A percentile compares a stretch with the other conserved stretches of the same genome.
These are phyloP conservation scores for Neotoxoptera formosana DNA, from an alignment of 1,140 invertebrate genomes.

Conservation along the genomic window DNA sequence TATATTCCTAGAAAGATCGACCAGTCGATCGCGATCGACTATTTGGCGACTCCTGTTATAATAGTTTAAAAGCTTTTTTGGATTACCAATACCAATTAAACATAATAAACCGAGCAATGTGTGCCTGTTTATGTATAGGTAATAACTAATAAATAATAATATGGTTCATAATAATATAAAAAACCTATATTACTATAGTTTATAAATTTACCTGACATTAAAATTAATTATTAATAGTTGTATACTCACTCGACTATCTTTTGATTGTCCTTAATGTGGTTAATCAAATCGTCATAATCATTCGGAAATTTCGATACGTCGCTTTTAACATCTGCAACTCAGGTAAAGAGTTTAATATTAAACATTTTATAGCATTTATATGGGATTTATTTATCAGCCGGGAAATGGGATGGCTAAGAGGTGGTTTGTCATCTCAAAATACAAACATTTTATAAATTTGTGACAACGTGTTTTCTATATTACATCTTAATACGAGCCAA, in stretches of 20 bases:
- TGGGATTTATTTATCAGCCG: not conserved
- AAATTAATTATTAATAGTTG: not conserved
- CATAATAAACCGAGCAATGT: no score
- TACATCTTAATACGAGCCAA: no score
- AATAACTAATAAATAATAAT: not conserved
- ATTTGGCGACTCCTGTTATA: no score
- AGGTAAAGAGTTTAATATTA: not conserved
- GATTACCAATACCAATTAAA: not conserved
- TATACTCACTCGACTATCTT: not conserved
- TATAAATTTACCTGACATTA: not conserved
- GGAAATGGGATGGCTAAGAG: not conserved
- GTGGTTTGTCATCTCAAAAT: not conserved
- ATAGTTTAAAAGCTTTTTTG: not conserved
- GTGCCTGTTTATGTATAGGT: not conserved
- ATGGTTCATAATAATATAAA: not conserved
- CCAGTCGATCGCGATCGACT: no score
- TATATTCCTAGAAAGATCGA: no score
- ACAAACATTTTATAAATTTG: no score
- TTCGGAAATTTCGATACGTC: not conserved
- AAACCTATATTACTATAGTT: not conserved
- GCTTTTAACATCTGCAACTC: not conserved
- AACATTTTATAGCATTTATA: no score
- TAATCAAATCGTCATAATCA: not conserved
- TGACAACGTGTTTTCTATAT: no score
- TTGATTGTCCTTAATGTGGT: not conserved